phyloP scores from a whole-genome alignment of 2,797 vertebrate genomes.

The Fistularia commersonii region DNA sequence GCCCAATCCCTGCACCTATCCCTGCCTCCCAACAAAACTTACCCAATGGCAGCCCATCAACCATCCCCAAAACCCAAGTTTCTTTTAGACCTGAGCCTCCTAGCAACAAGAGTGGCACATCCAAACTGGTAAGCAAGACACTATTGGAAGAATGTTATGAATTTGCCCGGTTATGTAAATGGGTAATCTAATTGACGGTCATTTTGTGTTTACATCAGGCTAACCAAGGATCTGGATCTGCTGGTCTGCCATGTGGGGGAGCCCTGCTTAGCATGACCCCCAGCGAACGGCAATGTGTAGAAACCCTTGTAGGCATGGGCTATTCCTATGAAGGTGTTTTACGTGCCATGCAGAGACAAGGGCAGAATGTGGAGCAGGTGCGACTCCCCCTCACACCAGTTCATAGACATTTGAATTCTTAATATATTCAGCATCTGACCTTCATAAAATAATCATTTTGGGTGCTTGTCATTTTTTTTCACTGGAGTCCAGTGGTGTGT shows the following conservation, averaged over 20 bases:
- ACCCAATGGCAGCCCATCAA: constrained; percentile 78
- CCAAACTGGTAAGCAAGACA: constrained; percentile 66
- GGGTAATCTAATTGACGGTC: background rate
- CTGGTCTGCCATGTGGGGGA: constrained; percentile 58
- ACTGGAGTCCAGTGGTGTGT: constrained; percentile 4
- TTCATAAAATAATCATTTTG: background rate
- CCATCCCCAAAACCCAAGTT: constrained; percentile 70
- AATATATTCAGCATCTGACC: constrained; percentile 2
- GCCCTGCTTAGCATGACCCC: constrained; percentile 81
- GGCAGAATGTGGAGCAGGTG: constrained; percentile 96
- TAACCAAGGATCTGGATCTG: constrained; percentile 44
- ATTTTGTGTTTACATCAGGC: constrained; percentile 32
- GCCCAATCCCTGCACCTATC: constrained; percentile 26
- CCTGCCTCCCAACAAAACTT: constrained; percentile 56
- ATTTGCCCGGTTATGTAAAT: background rate
- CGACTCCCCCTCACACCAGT: constrained; percentile 17
- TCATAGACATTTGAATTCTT: constrained; percentile 19
- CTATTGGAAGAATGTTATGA: background rate
- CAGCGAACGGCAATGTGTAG: constrained; percentile 86
- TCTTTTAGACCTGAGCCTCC: constrained; percentile 53
- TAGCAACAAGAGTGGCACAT: constrained; percentile 52
- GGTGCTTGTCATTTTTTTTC: constrained; percentile 11
- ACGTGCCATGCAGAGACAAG: constrained; percentile 94
- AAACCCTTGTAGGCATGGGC: constrained; percentile 92
- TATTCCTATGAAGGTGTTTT: constrained; percentile 90